Conservation (phyloP, 2,888 invertebrate genomes). For the Trichopria drosophilae region DNA sequence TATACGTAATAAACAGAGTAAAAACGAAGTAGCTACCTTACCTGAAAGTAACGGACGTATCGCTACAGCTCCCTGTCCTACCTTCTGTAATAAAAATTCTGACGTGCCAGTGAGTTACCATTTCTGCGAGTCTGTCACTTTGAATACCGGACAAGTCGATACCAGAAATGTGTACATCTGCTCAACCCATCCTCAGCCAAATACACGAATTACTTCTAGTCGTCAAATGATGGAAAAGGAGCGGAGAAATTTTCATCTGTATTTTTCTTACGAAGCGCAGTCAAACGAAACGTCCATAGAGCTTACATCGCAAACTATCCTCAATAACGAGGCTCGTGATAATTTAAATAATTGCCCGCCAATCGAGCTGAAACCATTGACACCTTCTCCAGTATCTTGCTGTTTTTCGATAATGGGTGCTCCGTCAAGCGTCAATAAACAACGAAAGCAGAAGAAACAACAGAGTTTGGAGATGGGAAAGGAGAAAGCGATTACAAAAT, state of each 20-base stretch:
- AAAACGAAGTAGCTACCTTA: constrained; percentile 16
- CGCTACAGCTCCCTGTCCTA: constrained; percentile 23
- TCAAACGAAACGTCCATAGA: constrained; percentile 51
- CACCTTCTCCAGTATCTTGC: constrained; percentile 54
- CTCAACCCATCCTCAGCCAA: constrained; percentile 39
- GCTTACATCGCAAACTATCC: constrained; percentile 40
- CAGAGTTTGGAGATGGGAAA: neutral
- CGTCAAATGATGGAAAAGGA: constrained; percentile 26
- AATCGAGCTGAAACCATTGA: constrained; percentile 48
- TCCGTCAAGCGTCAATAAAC: constrained; percentile 28
- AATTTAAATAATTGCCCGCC: constrained; percentile 11
- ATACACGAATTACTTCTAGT: constrained; percentile 7
- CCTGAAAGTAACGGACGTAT: constrained; percentile 9
- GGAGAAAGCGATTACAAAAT: constrained; percentile 15
- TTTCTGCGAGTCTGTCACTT: constrained; percentile 40
- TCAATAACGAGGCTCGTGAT: constrained; percentile 8
- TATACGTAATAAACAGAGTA: constrained; percentile 61
- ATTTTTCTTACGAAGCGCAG: constrained; percentile 51
- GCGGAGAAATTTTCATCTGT: constrained; percentile 49
- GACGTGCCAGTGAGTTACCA: constrained; percentile 38
- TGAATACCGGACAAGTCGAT: constrained; percentile 13
- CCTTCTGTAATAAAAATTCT: constrained; percentile 5
- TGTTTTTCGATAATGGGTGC: constrained; percentile 51
- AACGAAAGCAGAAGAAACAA: constrained; percentile 15
- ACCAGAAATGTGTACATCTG: constrained; percentile 44